Conservation (phyloP, 2,888 invertebrate genomes). For the Pyrrhosoma nymphula region DNA sequence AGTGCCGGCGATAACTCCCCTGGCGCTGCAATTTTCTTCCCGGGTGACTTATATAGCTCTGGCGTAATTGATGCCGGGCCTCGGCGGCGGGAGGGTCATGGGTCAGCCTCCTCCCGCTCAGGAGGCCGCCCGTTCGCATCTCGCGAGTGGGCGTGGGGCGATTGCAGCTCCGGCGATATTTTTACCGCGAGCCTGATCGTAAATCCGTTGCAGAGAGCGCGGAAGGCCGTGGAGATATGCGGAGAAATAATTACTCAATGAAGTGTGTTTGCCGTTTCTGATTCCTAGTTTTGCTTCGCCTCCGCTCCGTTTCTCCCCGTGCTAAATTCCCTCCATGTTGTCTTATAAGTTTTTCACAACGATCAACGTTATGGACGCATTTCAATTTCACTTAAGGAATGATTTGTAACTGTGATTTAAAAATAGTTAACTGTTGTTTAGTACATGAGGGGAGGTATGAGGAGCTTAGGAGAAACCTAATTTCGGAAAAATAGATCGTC, state of each 20-base stretch:
- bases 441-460: no score
- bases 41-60: constrained; percentile 40
- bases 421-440: no score
- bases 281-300: not conserved
- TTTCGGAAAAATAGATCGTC: no score
- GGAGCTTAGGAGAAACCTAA: no score
- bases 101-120: constrained; percentile 30
- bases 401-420: not conserved
- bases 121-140: constrained; percentile 6
- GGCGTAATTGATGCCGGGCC: constrained; percentile 45
- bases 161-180: not conserved
- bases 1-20: not conserved
- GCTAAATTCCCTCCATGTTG: not conserved
- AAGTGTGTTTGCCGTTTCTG: not conserved
- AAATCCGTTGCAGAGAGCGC: not conserved
- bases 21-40: constrained; percentile 36
- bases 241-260: constrained; percentile 12
- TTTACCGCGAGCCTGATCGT: not conserved
- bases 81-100: constrained; percentile 5
- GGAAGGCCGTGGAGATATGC: not conserved
- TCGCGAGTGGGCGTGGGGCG: not conserved
- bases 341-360: not conserved
- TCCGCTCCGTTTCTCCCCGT: not conserved
- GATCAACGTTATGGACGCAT: not conserved
- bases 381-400: not conserved